Evolutionary conservation across 2,113 vertebrate genomes (phyloP).

Genomic region (Scalopus aquaticus): DNA sequence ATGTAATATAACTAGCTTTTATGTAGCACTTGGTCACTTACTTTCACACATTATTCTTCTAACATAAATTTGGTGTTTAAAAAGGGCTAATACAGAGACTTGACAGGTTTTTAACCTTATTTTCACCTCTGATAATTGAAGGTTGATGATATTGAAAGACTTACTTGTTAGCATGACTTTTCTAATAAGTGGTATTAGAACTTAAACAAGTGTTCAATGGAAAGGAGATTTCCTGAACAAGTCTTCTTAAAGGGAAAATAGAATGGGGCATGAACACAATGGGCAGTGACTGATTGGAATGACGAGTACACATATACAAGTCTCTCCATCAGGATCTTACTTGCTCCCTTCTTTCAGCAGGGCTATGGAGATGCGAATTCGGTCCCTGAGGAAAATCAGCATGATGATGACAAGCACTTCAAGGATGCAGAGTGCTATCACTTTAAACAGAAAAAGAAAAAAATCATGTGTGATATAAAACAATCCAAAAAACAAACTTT

Average conservation of each 20-base stretch:
- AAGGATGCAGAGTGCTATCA: slow-evolving; percentile 90
- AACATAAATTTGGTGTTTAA: slow-evolving; percentile 8
- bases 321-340: slow-evolving; percentile 81
- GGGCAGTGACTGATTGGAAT: background rate
- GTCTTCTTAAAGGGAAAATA: background rate
- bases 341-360: slow-evolving; percentile 96
- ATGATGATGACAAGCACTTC: slow-evolving; percentile 90
- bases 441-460: slow-evolving; percentile 82
- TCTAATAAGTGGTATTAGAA: background rate
- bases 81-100: background rate
- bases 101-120: background rate
- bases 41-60: background rate
- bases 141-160: background rate
- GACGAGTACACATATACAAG: background rate
- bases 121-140: background rate
- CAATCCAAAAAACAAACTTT: background rate
- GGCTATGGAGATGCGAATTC: slow-evolving; percentile 92
- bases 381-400: slow-evolving; percentile 93
- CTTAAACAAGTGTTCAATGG: background rate
- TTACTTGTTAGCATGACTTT: background rate
- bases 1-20: background rate
- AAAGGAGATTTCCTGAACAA: background rate
- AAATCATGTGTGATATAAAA: slow-evolving; percentile 29
- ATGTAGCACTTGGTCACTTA: background rate
- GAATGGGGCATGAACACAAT: background rate